These are phyloP conservation scores for Sipha maydis DNA, from an alignment of 2,888 invertebrate species.

Conservation along the genomic window DNA sequence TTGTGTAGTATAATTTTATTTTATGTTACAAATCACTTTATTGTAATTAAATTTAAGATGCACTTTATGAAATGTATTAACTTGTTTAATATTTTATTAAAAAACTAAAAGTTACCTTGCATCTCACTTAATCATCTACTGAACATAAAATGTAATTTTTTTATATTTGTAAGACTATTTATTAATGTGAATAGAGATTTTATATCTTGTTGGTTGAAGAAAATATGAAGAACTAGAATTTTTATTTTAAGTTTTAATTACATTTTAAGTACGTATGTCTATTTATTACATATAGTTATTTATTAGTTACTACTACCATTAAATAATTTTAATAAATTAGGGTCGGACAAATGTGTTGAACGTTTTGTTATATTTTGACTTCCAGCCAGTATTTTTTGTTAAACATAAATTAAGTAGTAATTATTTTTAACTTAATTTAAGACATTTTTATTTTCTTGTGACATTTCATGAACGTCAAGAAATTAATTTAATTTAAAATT, in stretches of 20 bases:
- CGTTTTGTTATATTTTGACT: conserved; percentile 27
- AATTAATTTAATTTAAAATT: neutral
- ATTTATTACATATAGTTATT: conserved; percentile 6
- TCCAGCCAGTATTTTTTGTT: conserved; percentile 29
- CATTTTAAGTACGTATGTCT: conserved; percentile 7
- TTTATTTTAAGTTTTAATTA: conserved; percentile 17
- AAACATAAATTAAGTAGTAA: conserved; percentile 39
- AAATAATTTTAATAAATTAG: conserved; percentile 33
- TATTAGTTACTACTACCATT: neutral
- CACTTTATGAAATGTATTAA: neutral
- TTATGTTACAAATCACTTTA: neutral
- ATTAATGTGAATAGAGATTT: neutral
- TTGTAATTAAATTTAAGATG: neutral
- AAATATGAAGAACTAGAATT: conserved; percentile 1
- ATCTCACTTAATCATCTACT: no score
- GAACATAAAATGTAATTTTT: neutral
- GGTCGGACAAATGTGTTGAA: conserved; percentile 6
- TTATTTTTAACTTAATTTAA: conserved; percentile 39
- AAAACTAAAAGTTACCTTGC: neutral
- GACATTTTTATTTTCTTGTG: neutral
- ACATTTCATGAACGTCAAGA: neutral
- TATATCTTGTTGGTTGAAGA: neutral
- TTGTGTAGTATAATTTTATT: neutral
- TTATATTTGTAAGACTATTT: neutral
- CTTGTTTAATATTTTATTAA: neutral